Evolutionary conservation across 2,797 vertebrate species (phyloP), one percentile per base, ranked within the genome.

Genomic region (Brachymystax lenok): DNA sequence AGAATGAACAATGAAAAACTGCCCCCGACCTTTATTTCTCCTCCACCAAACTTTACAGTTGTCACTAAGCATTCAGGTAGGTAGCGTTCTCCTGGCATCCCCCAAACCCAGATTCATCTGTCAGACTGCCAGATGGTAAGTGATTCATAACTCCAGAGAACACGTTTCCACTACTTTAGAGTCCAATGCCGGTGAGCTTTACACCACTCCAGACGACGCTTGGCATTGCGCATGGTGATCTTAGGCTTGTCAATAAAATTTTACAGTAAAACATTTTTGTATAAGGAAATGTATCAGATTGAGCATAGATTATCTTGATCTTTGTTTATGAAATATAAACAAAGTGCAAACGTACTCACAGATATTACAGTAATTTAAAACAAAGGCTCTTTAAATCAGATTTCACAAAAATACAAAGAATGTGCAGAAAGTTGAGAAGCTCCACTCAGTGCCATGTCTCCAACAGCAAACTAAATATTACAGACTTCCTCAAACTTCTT

Each of bases 231-330:
- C 40, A 40, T 40, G 40, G 40, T 40, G 40, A 46, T 46, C 40
- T 46, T 46, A 46, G 2, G 40, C 40, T 46, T 46, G 10, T 63
- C 17, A 3, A 13, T 4, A 12, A 12, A n/a, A 61, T 1, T 4
- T 3, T 21, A 73, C 59, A 14, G 75, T 81, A 81, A 84, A 68
- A 14, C 73, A 69, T 68, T 91, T 90, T n/a, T n/a, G n/a, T 85
- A 89, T 89, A 90, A 82, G 21, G 73, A 84, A 78, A 77, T 70
- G 52, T 85, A 76, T 82, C 56, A n/a, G 54, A 61, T 82, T 78
- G 80, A 46, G 74, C 78, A 63, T 50, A 50, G 8, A 0, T 51
- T 77, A 79, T 77, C 81, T 75, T 83, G 61, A 83, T 67, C 14
- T 59, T 68, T 51, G 14, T 83, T 74, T 50, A 76, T 51, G 82